Evolutionary conservation across 2,888 invertebrate genomes (phyloP).

Genomic region (Agrilus biguttatus): DNA sequence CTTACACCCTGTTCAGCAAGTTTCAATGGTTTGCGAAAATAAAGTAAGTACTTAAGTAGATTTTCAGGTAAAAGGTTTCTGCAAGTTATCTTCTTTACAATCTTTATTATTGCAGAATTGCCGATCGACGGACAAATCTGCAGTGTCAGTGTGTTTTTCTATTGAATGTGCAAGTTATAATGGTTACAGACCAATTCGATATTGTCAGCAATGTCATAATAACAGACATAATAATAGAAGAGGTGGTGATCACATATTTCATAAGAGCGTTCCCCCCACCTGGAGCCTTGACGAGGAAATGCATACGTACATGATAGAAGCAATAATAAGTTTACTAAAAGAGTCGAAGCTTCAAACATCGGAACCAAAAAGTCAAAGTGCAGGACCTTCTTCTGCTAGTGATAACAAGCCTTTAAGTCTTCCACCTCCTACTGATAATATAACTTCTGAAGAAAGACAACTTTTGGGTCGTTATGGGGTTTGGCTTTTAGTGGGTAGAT

Average conservation of each 20-base stretch:
- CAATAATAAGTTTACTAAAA: conserved; percentile 80
- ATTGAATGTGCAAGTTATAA: conserved; percentile 94
- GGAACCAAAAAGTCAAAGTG: conserved; percentile 40
- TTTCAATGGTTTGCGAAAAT: conserved; percentile 91
- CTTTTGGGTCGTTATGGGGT: conserved; percentile 89
- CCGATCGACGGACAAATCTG: conserved; percentile 77
- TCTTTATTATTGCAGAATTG: conserved; percentile 56
- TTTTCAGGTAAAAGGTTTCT: background rate
- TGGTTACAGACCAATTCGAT: conserved; percentile 89
- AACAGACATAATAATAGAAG: conserved; percentile 77
- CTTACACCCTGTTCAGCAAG: conserved; percentile 85
- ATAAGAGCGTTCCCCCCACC: conserved; percentile 71
- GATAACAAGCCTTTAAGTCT: conserved; percentile 21
- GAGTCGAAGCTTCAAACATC: conserved; percentile 76
- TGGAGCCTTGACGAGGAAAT: conserved; percentile 85
- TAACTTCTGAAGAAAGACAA: conserved; percentile 75
- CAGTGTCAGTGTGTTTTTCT: conserved; percentile 91
- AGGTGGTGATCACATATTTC: conserved; percentile 82
- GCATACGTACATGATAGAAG: conserved; percentile 87
- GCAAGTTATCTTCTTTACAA: too few species aligned
- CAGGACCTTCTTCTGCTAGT: conserved; percentile 29
- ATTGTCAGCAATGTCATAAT: conserved; percentile 80
- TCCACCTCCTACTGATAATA: conserved; percentile 43
- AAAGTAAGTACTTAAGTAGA: conserved; percentile 42
- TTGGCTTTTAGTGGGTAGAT: conserved; percentile 91